A percentile compares a stretch with the other conserved stretches of the same genome.
phyloP scores from a whole-genome alignment of 2,888 invertebrate species.

The Alentia gelatinosa region DNA sequence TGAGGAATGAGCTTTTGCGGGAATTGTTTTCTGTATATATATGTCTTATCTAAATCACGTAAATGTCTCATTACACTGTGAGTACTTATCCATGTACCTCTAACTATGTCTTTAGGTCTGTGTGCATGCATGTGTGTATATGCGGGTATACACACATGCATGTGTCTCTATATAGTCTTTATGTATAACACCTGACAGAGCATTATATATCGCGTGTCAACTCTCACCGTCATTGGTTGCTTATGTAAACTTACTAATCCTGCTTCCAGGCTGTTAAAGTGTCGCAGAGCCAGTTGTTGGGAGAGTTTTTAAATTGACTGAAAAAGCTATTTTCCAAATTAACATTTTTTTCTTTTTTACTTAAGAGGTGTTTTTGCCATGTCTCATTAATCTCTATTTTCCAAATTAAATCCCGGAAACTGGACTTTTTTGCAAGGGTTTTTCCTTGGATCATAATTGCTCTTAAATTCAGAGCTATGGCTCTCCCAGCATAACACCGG shows the following conservation, averaged over 20 bases:
- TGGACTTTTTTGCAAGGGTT: too few relatives aligned
- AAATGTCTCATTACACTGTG: background rate
- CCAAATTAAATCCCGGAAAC: too few relatives aligned
- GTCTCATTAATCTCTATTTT: too few relatives aligned
- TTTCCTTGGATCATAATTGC: too few relatives aligned
- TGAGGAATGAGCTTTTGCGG: too few relatives aligned
- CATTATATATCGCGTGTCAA: background rate
- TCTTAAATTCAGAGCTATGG: too few relatives aligned
- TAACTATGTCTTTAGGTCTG: background rate
- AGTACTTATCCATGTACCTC: background rate
- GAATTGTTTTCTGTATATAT: background rate
- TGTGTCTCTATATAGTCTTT: background rate
- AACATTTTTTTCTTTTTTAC: background rate
- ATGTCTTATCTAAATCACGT: too few relatives aligned
- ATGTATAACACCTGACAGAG: background rate
- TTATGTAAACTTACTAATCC: conserved; percentile 20
- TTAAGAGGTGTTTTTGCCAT: too few relatives aligned
- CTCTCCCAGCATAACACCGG: background rate
- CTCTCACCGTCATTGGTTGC: conserved; percentile 3
- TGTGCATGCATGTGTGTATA: background rate
- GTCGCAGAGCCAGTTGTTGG: background rate
- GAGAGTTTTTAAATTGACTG: background rate
- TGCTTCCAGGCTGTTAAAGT: background rate
- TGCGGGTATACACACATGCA: background rate
- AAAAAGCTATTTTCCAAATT: background rate